Evolutionary conservation across 1,140 invertebrate genomes (phyloP).

Genomic region (Piezodorus guildinii): DNA sequence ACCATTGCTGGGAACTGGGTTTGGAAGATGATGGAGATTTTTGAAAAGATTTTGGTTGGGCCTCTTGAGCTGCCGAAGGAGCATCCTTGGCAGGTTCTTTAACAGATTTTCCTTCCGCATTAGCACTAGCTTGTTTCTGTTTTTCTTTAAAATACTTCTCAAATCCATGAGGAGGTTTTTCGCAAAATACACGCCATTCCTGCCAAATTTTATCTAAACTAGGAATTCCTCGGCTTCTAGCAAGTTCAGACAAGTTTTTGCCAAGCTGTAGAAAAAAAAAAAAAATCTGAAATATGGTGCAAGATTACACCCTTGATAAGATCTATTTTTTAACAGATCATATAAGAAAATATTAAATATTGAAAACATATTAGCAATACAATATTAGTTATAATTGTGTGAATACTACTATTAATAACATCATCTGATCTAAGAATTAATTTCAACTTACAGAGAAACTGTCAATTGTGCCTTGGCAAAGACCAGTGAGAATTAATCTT

Average conservation of each 20-base stretch:
- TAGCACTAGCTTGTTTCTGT: slow-evolving; percentile 32
- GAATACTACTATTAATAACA: neutral
- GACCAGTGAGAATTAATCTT: slow-evolving; percentile 27
- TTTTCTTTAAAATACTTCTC: slow-evolving; percentile 75
- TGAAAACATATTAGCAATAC: too few species aligned
- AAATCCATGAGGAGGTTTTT: slow-evolving; percentile 78
- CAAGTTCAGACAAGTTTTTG: slow-evolving; percentile 27
- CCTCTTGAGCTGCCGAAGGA: slow-evolving; percentile 1
- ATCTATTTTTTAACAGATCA: too few species aligned
- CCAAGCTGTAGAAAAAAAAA: slow-evolving; percentile 19
- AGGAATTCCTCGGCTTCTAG: slow-evolving; percentile 27
- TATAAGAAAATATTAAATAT: too few species aligned
- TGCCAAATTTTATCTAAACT: slow-evolving; percentile 37
- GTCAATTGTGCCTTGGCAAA: slow-evolving; percentile 24
- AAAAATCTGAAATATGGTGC: slow-evolving; percentile 12
- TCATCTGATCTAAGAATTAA: neutral
- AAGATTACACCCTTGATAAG: too few species aligned
- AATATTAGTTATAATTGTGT: neutral
- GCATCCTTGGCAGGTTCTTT: slow-evolving; percentile 28
- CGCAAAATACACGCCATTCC: slow-evolving; percentile 46
- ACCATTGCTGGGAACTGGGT: slow-evolving; percentile 24
- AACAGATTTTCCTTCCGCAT: slow-evolving; percentile 33
- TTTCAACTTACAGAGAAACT: slow-evolving; percentile 20
- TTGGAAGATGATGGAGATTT: slow-evolving; percentile 2
- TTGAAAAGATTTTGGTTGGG: slow-evolving; percentile 16